Evolutionary conservation across 2,888 invertebrate genomes (phyloP).

Genomic region (Coleophora deauratella): DNA sequence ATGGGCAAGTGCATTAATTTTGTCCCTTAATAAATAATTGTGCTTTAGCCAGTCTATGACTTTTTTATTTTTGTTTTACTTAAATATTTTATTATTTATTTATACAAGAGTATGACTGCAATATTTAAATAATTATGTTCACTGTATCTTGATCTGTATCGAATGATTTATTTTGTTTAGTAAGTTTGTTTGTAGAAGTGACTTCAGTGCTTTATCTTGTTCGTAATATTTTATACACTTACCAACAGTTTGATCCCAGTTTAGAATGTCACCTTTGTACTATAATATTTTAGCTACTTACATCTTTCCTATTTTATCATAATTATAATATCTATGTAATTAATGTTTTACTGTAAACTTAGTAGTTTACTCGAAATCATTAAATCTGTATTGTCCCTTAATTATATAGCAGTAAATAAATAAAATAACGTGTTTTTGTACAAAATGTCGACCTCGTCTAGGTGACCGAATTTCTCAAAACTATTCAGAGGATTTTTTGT

Average conservation of each 20-base stretch:
- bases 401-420: constrained; percentile 52
- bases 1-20: constrained; percentile 73
- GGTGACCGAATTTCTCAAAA: constrained; percentile 66
- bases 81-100: constrained; percentile 74
- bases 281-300: constrained; percentile 48
- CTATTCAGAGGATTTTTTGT: too few species aligned
- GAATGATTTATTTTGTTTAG: constrained; percentile 34
- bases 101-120: constrained; percentile 51
- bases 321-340: constrained; percentile 59
- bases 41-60: constrained; percentile 66
- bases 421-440: constrained; percentile 70
- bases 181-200: neutral
- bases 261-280: constrained; percentile 53
- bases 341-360: constrained; percentile 69
- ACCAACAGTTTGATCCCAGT: constrained; percentile 35
- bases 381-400: constrained; percentile 66
- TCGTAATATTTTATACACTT: too few species aligned
- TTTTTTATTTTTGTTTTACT: constrained; percentile 69
- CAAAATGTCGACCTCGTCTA: constrained; percentile 70
- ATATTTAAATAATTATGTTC: constrained; percentile 41
- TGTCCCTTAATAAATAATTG: constrained; percentile 66
- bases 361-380: constrained; percentile 62
- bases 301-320: constrained; percentile 53
- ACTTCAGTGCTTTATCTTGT: too few species aligned
- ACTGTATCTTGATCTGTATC: constrained; percentile 44